These are phyloP conservation scores for Chionodraco myersi DNA, from an alignment of 2,113 vertebrate species.

Conservation along the genomic window DNA sequence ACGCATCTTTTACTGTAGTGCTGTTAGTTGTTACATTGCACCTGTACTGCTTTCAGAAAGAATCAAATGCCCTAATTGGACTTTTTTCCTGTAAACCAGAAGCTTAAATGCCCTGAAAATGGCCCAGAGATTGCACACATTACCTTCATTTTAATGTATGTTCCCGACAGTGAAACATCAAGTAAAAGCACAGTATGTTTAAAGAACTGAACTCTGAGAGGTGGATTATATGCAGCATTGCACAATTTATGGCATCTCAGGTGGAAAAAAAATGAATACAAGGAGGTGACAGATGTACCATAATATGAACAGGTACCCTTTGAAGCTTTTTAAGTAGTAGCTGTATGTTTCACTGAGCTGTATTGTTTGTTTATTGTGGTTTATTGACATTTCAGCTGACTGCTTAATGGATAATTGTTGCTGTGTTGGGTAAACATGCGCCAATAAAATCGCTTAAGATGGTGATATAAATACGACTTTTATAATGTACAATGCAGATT, in stretches of 20 bases:
- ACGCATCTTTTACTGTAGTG: neutral
- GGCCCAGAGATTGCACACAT: neutral
- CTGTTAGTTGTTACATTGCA: neutral
- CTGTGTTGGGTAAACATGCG: neutral
- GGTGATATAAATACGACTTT: neutral
- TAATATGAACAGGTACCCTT: neutral
- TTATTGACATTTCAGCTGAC: too few species aligned
- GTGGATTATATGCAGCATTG: neutral
- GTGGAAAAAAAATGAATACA: neutral
- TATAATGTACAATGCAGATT: neutral
- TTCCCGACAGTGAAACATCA: neutral
- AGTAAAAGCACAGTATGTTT: neutral
- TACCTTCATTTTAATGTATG: neutral
- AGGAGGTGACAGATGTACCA: neutral
- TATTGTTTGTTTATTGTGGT: neutral
- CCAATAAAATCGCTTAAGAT: neutral
- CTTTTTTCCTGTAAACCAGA: neutral
- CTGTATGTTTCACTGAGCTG: neutral
- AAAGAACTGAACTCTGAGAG: neutral
- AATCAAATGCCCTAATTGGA: neutral
- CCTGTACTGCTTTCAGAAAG: constrained; percentile 5
- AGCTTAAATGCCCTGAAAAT: neutral
- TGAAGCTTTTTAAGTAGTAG: neutral
- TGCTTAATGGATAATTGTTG: too few species aligned
- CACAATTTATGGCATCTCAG: neutral